A percentile compares a stretch with the other conserved stretches of the same genome.
Evolutionary conservation across 2,797 vertebrate species (phyloP).

Genomic region (Cyprinella venusta): DNA sequence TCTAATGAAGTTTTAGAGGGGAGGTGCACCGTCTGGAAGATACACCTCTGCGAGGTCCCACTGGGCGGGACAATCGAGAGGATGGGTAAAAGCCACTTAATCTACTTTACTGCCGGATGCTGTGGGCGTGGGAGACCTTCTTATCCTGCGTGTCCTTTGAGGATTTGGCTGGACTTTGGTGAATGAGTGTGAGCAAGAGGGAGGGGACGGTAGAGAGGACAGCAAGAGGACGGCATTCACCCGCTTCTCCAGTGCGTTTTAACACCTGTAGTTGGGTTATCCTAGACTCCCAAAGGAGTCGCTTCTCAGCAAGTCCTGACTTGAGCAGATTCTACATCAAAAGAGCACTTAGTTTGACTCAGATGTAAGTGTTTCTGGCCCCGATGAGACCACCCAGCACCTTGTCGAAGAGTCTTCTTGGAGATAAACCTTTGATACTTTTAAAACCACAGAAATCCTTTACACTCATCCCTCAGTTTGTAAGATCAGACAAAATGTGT

Average conservation of each 20-base stretch:
- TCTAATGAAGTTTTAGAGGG: slow-evolving; percentile 23
- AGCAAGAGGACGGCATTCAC: slow-evolving; percentile 67
- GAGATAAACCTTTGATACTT: not conserved
- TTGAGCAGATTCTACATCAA: slow-evolving; percentile 28
- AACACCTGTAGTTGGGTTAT: slow-evolving; percentile 41
- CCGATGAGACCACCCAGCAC: slow-evolving; percentile 23
- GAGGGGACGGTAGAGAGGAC: slow-evolving; percentile 64
- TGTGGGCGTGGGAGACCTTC: slow-evolving; percentile 70
- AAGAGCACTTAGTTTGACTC: slow-evolving; percentile 13
- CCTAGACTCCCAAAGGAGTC: slow-evolving; percentile 27
- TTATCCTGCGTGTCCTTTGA: slow-evolving; percentile 76
- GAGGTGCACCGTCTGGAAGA: slow-evolving; percentile 6
- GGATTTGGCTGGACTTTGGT: slow-evolving; percentile 70
- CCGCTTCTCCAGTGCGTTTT: slow-evolving; percentile 53
- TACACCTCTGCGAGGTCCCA: slow-evolving; percentile 39
- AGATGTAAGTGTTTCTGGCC: slow-evolving; percentile 13
- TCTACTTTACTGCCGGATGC: slow-evolving; percentile 72
- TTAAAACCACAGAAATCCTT: not conserved
- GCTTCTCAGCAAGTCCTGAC: slow-evolving; percentile 25
- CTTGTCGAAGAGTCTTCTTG: not conserved
- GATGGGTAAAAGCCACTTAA: slow-evolving; percentile 63
- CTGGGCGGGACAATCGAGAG: slow-evolving; percentile 19
- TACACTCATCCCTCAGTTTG: not conserved
- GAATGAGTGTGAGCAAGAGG: slow-evolving; percentile 72
- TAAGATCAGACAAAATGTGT: not conserved